Base-by-base conservation (phyloP, 2,888 invertebrate genomes). In the Panorpa germanica region DNA sequence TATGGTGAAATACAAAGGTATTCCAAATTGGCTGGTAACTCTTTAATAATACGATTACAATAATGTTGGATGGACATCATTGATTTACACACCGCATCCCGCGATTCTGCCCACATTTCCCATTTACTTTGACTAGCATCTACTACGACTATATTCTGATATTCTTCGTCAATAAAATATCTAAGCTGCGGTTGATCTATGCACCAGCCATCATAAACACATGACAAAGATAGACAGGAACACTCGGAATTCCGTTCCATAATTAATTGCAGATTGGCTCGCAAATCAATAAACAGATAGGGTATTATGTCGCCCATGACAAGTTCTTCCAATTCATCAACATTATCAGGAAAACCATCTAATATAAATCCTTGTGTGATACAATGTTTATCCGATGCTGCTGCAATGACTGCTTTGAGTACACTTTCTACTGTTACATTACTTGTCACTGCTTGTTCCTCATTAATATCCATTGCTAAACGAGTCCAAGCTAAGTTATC, bases 311-410 rank as follows among this genome's bases (percentile, higher is more conserved):
- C 64, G 13, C 55, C 34, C 38, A 52, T 54, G 4, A 51, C 48
- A 12, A 71, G 45, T 39, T 59, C 52, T 38, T 52, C 49, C 8
- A 60, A 53, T 45, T 69, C 64, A 24, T 50, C 42, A n/a, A 57
- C 48, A 13, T 49, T 50, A 32, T 55, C 51, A 4, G 70, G 71
- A 45, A 70, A 65, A 2, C 70, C 72, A 43, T 73, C 72, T 31
- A 67, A 53, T 9, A 74, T 46, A 41, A 60, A 57, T n/a, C 73
- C 73, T 40, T 63, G 59, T 3, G 63, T 59, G 3, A 51, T 41
- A 7, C 54, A 49, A 29, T 53, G 53, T 29, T 55, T 49, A 45
- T 65, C 61, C 28, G 61, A 54, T 20, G 55, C 46, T 20, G 55
- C 49, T 24, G 59, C 57, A 45, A 66, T 61, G 9, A 72, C 52